Evolutionary conservation across 2,113 vertebrate genomes (phyloP), one percentile per base, ranked within the genome.

Genomic region (Hymenochirus boettgeri): DNA sequence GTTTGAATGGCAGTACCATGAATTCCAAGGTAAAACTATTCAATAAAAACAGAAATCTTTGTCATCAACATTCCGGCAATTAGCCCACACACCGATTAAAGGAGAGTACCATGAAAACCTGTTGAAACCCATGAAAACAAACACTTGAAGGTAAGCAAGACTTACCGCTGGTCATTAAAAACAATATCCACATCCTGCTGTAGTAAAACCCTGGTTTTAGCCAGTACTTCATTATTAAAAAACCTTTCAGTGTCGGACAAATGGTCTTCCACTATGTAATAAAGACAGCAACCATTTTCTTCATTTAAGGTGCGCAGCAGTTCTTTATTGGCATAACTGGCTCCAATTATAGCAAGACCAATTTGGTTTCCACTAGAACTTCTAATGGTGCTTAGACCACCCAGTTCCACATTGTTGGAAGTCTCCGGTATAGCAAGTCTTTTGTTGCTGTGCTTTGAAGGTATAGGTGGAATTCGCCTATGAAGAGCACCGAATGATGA

Each of bases 131-230:
- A n/a, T n/a, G n/a, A n/a, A n/a, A n/a, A n/a, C n/a, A n/a, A n/a
- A n/a, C n/a, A n/a, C n/a, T n/a, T n/a, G n/a, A n/a, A n/a, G n/a
- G n/a, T n/a, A n/a, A n/a, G n/a, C n/a, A n/a, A n/a, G n/a, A n/a
- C 27, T 17, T 72, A 80, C 77, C 75, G 64, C 55, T 79, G 74
- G 51, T 79, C 77, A 48, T 21, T 71, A 55, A 81, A 59, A 2
- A 71, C 77, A 1, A 74, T 60, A 1, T 75, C 29, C 1, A 55
- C 69, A 6, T 76, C 77, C 45, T 24, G 72, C 18, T 31, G 52
- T 39, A 62, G 72, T 59, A 81, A 50, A n/a, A 79, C 50, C 61
- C 59, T 60, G 26, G 69, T 76, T 29, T 71, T 71, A 0, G 59
- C 54, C 54, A 79, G 63, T 18, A 75, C 47, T 46, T 77, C 71